A percentile compares a stretch with the other conserved stretches of the same genome.
Evolutionary conservation across 2,797 vertebrate species (phyloP).

Genomic region (Myripristis jacobus): DNA sequence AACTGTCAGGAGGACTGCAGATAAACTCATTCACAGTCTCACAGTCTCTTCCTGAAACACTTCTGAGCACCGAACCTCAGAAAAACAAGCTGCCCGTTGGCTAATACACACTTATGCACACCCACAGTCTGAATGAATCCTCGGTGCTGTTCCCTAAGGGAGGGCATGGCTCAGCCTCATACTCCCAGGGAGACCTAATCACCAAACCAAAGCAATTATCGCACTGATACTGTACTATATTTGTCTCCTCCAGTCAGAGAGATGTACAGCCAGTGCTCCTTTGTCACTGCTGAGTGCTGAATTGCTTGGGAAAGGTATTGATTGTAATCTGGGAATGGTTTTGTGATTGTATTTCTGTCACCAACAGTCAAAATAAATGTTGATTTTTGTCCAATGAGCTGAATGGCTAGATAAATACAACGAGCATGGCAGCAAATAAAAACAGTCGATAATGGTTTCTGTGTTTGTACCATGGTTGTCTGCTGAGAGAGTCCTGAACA

Average conservation of each 20-base stretch:
- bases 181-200: constrained; percentile 3
- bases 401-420: background rate
- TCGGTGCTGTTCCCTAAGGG: background rate
- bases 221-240: constrained; percentile 17
- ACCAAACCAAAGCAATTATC: constrained; percentile 21
- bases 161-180: constrained; percentile 1
- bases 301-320: constrained; percentile 1
- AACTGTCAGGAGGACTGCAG: background rate
- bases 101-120: constrained; percentile 8
- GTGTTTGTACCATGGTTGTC: constrained; percentile 82
- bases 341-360: background rate
- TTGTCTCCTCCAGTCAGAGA: constrained; percentile 17
- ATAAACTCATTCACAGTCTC: constrained; percentile 33
- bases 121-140: background rate
- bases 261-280: background rate
- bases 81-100: constrained; percentile 38
- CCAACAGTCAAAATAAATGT: background rate
- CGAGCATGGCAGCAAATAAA: background rate
- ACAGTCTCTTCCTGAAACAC: constrained; percentile 27
- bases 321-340: constrained; percentile 5
- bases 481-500: constrained; percentile 80
- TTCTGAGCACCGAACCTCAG: constrained; percentile 20
- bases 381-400: background rate
- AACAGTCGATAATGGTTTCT: background rate
- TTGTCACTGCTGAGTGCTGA: background rate